These are phyloP conservation scores for Phalloptychus januarius DNA, from an alignment of 2,797 vertebrate genomes.

Conservation along the genomic window DNA sequence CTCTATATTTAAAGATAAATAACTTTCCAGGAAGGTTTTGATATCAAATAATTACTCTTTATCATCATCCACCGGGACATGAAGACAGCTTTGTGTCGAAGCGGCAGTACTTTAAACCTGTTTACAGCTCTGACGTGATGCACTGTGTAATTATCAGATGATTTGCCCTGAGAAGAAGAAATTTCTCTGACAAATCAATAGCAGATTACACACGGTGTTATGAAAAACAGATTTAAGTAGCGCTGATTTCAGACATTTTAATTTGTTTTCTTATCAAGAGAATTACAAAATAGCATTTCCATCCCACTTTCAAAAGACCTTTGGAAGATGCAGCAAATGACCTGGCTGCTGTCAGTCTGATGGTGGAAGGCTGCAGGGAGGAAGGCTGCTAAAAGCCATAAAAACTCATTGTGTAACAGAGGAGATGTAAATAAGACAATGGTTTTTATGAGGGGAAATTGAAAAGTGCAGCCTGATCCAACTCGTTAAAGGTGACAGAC, in stretches of 20 bases:
- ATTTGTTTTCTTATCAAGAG: slow-evolving; percentile 48
- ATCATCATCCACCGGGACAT: slow-evolving; percentile 54
- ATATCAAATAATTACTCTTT: slow-evolving; percentile 63
- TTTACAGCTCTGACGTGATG: slow-evolving; percentile 59
- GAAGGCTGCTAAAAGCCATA: not conserved
- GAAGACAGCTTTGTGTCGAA: slow-evolving; percentile 37
- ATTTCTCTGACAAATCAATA: slow-evolving; percentile 46
- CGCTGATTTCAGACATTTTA: slow-evolving; percentile 38
- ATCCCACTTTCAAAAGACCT: slow-evolving; percentile 27
- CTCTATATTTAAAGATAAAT: not conserved
- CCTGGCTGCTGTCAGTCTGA: slow-evolving; percentile 30
- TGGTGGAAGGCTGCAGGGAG: slow-evolving; percentile 19
- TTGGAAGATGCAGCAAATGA: slow-evolving; percentile 23
- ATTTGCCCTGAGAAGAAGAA: slow-evolving; percentile 48
- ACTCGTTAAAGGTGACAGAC: not conserved
- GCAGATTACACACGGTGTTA: slow-evolving; percentile 41
- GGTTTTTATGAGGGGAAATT: not conserved
- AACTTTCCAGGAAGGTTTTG: slow-evolving; percentile 53
- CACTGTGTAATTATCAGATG: slow-evolving; percentile 49
- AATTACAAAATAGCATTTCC: slow-evolving; percentile 44
- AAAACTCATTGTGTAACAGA: not conserved
- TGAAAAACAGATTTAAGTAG: slow-evolving; percentile 40
- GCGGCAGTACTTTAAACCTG: slow-evolving; percentile 51
- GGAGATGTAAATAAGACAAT: not conserved
- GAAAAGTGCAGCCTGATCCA: not conserved